Evolutionary conservation across 2,797 vertebrate genomes (phyloP), one percentile per base, ranked within the genome.

Genomic region (Trematomus bernacchii): DNA sequence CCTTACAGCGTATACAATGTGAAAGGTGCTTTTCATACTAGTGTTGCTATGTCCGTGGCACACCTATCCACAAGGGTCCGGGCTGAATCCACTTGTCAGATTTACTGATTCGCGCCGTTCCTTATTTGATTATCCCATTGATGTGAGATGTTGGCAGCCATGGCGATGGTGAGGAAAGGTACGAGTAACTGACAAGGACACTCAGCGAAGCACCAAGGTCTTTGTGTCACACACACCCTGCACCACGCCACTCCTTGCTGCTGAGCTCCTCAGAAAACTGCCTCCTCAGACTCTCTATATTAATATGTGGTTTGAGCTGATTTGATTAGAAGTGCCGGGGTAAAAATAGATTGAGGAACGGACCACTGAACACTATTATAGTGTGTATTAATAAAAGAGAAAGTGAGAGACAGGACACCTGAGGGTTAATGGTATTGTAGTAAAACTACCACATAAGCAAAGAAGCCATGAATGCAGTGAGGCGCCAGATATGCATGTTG

Each of bases 151-250:
- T 86, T 91, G 90, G 91, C 91, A 90, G 86, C 61, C 48, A 73
- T 15, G 33, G 74, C 88, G 90, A 92, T 88, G 85, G 72, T 79
- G 84, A 87, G 82, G 77, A 89, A 90, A 85, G 77, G 84, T 89
- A 87, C 91, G 80, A 90, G 78, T 80, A 88, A 84, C 76, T 85
- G 82, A 93, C 93, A 95, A 95, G 93, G 93, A 90, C 91, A 77
- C 79, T 52, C 72, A 3, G 84, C 16, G 46, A 74, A 65, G 83
- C 78, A 69, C 70, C 90, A 93, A 92, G 90, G 89, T 92, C 89
- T 57, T 85, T 64, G 78, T 82, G 77, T 85, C 80, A 81, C 53
- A 69, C 15, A 68, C 77, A 71, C 42, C 61, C 77, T 52, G 77
- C 65, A 50, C 66, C 43, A 55, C 40, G 80, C 68, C 82, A 76